Evolutionary conservation across 2,888 invertebrate genomes (phyloP), one percentile per base, ranked within the genome.

Genomic region (Malthinus seriepunctatus): DNA sequence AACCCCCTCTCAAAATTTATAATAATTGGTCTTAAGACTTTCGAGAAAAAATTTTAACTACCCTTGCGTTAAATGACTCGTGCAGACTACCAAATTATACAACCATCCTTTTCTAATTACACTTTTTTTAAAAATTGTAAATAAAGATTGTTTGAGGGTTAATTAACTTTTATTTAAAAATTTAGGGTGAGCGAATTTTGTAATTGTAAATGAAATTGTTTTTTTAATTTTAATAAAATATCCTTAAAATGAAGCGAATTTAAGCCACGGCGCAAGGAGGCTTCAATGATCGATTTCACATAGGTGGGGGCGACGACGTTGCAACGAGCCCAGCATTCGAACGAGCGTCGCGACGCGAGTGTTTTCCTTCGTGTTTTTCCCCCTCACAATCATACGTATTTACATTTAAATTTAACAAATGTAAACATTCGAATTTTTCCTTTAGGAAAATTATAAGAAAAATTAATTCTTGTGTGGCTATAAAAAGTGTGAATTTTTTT

Each of bases 291-390:
- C 71, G 71, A 71, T 71, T 63, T 63, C 64, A 48, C 58, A 53
- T 63, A 60, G 71, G 73, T 77, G 73, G 76, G 74, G 74, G 72
- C 67, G 70, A 67, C 64, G 74, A 68, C 78, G 79, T 77, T 59
- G 53, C 55, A 58, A 56, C 60, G 60, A 65, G 63, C 67, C 68
- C 67, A 65, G 67, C 69, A 66, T 81, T 80, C 79, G 80, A 81
- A 79, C 74, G 77, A 78, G 76, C 79, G 70, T 78, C 78, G 77
- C 79, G 73, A 76, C 68, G 74, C 68, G 69, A 51, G 68, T 69
- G 61, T 63, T 69, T 69, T 70, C 59, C 71, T 72, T 57, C 32
- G 39, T 46, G 32, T 38, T 57, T 57, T 47, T 47, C 51, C 71
- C 51, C 71, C 73, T 73, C 74, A 76, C 76, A 77, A 68, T 70